phyloP scores from a whole-genome alignment of 2,797 vertebrate species.

The Labroides dimidiatus region DNA sequence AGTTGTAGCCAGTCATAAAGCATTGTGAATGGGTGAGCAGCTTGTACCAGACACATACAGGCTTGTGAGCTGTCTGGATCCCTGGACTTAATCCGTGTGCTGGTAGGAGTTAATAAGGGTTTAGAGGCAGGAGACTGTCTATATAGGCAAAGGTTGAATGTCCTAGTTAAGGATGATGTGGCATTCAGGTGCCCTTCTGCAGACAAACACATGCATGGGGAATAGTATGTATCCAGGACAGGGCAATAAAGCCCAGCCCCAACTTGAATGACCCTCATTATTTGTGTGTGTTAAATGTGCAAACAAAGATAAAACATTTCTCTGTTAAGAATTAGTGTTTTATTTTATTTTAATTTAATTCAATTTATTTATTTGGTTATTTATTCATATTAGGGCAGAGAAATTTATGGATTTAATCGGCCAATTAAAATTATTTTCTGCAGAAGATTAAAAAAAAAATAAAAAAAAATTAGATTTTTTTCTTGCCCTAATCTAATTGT shows the following conservation, averaged over 20 bases:
- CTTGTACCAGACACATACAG: constrained; percentile 79
- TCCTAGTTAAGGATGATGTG: constrained; percentile 51
- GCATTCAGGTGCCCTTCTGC: constrained; percentile 53
- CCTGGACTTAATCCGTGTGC: constrained; percentile 75
- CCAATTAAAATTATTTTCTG: too few species aligned
- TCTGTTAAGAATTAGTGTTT: too few species aligned
- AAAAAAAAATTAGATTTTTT: too few species aligned
- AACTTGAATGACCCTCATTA: background rate
- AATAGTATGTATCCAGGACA: constrained; percentile 1
- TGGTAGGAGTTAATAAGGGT: constrained; percentile 78
- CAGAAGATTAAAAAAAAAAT: too few species aligned
- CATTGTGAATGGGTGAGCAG: constrained; percentile 82
- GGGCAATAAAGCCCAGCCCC: background rate
- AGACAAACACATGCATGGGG: constrained; percentile 32
- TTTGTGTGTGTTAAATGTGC: background rate
- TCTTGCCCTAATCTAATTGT: too few species aligned
- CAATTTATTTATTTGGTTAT: too few species aligned
- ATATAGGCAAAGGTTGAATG: constrained; percentile 60
- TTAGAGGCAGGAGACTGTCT: constrained; percentile 68
- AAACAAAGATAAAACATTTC: background rate
- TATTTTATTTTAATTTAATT: too few species aligned
- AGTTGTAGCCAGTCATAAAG: constrained; percentile 73
- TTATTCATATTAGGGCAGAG: too few species aligned
- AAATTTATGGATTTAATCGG: too few species aligned
- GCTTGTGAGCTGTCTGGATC: constrained; percentile 75